Conservation (phyloP, 2,113 vertebrate genomes). For the Bettongia penicillata region DNA sequence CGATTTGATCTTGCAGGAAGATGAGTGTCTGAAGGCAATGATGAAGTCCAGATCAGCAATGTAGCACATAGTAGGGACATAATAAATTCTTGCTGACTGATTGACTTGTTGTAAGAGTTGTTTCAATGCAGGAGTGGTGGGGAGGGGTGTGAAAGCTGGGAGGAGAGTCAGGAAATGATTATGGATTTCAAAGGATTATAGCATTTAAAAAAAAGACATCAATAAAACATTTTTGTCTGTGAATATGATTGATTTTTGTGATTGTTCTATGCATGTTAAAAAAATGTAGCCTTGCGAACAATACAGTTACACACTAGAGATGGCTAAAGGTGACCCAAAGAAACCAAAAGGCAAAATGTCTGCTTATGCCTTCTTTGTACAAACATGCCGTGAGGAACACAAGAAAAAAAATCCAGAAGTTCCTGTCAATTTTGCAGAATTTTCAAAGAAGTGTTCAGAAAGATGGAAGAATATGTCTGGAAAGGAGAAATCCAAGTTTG, state of each 20-base stretch:
- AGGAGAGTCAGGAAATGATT: not conserved
- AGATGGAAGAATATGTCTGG: too few species aligned
- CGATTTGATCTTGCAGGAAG: not conserved
- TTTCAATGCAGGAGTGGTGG: not conserved
- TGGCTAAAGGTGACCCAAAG: too few species aligned
- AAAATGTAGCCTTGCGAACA: not conserved
- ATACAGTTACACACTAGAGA: too few species aligned
- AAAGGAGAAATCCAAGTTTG: too few species aligned
- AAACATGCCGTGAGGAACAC: too few species aligned
- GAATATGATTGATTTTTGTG: not conserved
- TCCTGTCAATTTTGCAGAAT: too few species aligned
- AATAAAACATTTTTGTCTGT: not conserved
- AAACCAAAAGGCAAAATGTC: too few species aligned
- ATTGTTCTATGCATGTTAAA: not conserved
- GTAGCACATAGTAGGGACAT: not conserved
- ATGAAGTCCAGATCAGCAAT: not conserved
- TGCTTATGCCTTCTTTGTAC: too few species aligned
- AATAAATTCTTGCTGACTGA: not conserved
- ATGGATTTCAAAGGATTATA: too few species aligned
- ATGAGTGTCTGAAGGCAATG: not conserved
- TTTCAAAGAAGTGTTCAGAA: too few species aligned
- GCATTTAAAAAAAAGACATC: not conserved
- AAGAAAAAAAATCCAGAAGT: too few species aligned
- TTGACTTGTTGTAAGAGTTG: not conserved
- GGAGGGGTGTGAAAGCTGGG: too few species aligned